These are phyloP conservation scores for Parotocinclus haroldoi DNA, from an alignment of 2,797 vertebrate genomes.

Conservation along the genomic window DNA sequence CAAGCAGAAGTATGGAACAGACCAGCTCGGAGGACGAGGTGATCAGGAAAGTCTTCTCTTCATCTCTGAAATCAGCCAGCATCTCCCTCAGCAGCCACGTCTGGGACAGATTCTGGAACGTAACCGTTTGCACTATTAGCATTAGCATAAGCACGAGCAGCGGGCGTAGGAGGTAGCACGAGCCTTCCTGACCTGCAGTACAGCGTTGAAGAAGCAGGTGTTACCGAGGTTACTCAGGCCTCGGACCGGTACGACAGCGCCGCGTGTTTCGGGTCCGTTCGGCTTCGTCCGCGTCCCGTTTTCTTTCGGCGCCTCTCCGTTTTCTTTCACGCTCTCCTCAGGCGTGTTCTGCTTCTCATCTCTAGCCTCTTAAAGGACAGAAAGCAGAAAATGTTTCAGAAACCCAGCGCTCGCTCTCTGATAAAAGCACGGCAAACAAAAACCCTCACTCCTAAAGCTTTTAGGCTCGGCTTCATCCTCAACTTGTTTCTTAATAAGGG, in stretches of 20 bases:
- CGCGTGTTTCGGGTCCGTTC: slow-evolving; percentile 51
- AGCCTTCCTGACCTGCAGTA: slow-evolving; percentile 83
- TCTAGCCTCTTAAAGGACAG: neutral
- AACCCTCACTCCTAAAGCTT: slow-evolving; percentile 69
- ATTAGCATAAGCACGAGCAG: no score
- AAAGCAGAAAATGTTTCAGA: neutral
- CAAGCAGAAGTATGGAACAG: neutral
- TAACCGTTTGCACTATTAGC: neutral
- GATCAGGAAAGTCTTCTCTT: slow-evolving; percentile 72
- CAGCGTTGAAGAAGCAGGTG: slow-evolving; percentile 96
- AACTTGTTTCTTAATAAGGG: slow-evolving; percentile 39
- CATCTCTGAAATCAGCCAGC: slow-evolving; percentile 77
- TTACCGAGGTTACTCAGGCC: slow-evolving; percentile 97
- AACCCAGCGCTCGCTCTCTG: no score
- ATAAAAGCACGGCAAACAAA: no score
- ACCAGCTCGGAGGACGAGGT: slow-evolving; percentile 70
- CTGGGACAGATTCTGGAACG: slow-evolving; percentile 87
- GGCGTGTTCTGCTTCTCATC: slow-evolving; percentile 10
- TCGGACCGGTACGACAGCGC: slow-evolving; percentile 67
- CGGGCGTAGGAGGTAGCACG: no score
- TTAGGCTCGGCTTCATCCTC: slow-evolving; percentile 39
- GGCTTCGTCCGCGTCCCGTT: slow-evolving; percentile 60
- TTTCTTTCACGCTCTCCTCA: slow-evolving; percentile 57
- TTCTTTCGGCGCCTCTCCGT: slow-evolving; percentile 65
- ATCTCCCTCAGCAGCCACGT: slow-evolving; percentile 82